A percentile compares a stretch with the other conserved stretches of the same genome.
Conservation (phyloP, 2,888 invertebrate species). For the Aphodius granarius region DNA sequence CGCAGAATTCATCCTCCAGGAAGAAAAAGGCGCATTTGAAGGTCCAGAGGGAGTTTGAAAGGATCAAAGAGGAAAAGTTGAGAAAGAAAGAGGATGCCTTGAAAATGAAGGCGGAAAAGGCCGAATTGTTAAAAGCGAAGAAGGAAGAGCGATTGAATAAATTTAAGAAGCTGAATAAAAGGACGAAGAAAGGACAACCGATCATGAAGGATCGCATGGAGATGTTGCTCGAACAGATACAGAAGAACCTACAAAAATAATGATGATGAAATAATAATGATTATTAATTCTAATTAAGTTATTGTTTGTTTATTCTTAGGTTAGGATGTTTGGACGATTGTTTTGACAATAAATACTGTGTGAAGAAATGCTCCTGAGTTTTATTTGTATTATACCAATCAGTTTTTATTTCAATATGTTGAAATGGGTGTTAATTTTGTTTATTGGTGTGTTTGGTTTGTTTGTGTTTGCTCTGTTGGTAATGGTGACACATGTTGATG, state of each 20-base stretch:
- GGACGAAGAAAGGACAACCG: conserved; percentile 82
- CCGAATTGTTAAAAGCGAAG: conserved; percentile 66
- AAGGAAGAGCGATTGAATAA: conserved; percentile 70
- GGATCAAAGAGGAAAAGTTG: conserved; percentile 60
- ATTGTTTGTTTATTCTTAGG: background rate
- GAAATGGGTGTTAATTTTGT: background rate
- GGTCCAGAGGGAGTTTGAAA: conserved; percentile 59
- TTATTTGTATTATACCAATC: background rate
- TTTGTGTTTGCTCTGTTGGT: too few relatives aligned
- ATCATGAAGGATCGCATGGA: conserved; percentile 82
- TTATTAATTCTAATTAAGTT: background rate
- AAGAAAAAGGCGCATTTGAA: conserved; percentile 52
- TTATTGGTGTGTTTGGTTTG: background rate
- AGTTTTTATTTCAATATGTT: background rate
- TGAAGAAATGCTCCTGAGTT: background rate
- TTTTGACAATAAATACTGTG: background rate
- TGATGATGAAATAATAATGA: too few relatives aligned
- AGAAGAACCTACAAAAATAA: conserved; percentile 44
- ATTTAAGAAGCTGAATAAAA: conserved; percentile 73
- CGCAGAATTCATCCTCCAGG: background rate
- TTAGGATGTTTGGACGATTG: background rate
- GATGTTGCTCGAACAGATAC: conserved; percentile 75
- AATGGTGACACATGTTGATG: background rate
- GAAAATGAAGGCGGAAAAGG: conserved; percentile 60
- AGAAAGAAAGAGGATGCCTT: conserved; percentile 56